Percentiles rank a stretch among this genome's conserved stretches.
Conservation (phyloP, 2,113 vertebrate genomes). For the Lates calcarifer region DNA sequence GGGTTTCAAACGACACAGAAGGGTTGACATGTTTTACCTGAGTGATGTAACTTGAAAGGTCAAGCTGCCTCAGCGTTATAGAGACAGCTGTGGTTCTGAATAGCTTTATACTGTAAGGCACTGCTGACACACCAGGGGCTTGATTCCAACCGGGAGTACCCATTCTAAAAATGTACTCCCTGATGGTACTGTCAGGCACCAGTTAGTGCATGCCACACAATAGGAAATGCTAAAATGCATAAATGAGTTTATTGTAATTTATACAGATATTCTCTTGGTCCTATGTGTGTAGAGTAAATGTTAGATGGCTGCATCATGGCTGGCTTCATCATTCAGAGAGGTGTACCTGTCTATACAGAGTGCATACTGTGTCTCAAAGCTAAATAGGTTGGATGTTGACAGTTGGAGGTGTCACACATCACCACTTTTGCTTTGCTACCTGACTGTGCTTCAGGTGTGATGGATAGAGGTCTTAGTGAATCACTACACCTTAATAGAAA, state of each 20-base stretch:
- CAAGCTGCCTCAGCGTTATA: constrained; percentile 48
- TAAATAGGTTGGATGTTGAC: constrained; percentile 2
- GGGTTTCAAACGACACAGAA: constrained; percentile 4
- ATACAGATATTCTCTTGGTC: background rate
- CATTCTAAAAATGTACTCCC: constrained; percentile 38
- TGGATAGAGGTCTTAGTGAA: background rate
- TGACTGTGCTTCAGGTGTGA: background rate
- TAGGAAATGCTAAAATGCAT: constrained; percentile 1
- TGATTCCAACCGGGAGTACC: constrained; percentile 35
- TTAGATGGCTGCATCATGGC: background rate
- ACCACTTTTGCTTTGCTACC: background rate
- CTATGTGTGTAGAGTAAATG: background rate
- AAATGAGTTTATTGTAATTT: background rate
- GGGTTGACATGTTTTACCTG: constrained; percentile 44
- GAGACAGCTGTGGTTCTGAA: constrained; percentile 47
- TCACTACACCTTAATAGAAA: background rate
- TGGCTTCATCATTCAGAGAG: background rate
- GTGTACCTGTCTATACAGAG: background rate
- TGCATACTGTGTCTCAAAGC: background rate
- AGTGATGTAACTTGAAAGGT: constrained; percentile 57
- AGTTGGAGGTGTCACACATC: background rate
- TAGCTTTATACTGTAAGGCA: constrained; percentile 27
- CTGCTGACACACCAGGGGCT: constrained; percentile 19
- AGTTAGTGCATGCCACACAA: constrained; percentile 18
- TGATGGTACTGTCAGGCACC: constrained; percentile 30